Conservation (phyloP, 2,888 invertebrate genomes). For the Scrobipalpa costella region DNA sequence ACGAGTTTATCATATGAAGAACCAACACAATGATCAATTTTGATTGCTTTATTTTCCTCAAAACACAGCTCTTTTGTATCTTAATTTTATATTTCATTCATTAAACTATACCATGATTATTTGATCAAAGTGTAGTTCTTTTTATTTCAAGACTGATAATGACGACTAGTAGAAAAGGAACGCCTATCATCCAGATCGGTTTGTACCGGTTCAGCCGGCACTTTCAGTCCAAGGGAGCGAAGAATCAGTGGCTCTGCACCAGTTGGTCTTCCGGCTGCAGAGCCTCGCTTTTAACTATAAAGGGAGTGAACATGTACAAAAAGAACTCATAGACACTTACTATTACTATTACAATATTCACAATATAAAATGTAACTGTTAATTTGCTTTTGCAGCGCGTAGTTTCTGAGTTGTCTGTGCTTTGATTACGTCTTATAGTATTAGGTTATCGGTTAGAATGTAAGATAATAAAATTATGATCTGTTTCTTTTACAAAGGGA, state of each 20-base stretch:
- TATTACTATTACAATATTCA: not conserved
- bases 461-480: too few relatives aligned
- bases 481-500: too few relatives aligned
- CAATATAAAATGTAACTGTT: not conserved
- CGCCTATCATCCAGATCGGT: too few relatives aligned
- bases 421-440: too few relatives aligned
- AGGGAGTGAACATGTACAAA: conserved; percentile 30
- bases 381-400: not conserved
- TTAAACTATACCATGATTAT: too few relatives aligned
- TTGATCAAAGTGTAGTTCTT: conserved; percentile 15
- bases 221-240: conserved; percentile 30
- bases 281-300: conserved; percentile 35
- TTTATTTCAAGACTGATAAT: conserved; percentile 32
- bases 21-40: too few relatives aligned
- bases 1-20: conserved; percentile 30
- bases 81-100: too few relatives aligned
- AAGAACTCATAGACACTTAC: conserved; percentile 38
- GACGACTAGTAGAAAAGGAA: conserved; percentile 43
- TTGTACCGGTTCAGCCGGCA: conserved; percentile 45
- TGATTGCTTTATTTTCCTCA: too few relatives aligned
- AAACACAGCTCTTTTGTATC: too few relatives aligned
- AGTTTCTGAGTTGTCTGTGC: not conserved
- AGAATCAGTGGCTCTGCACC: conserved; percentile 43
- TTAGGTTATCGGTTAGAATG: too few relatives aligned
- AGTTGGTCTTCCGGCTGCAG: too few relatives aligned